Evolutionary conservation across 2,888 invertebrate species (phyloP), one percentile per base, ranked within the genome.

Genomic region (Diloba caeruleocephala): DNA sequence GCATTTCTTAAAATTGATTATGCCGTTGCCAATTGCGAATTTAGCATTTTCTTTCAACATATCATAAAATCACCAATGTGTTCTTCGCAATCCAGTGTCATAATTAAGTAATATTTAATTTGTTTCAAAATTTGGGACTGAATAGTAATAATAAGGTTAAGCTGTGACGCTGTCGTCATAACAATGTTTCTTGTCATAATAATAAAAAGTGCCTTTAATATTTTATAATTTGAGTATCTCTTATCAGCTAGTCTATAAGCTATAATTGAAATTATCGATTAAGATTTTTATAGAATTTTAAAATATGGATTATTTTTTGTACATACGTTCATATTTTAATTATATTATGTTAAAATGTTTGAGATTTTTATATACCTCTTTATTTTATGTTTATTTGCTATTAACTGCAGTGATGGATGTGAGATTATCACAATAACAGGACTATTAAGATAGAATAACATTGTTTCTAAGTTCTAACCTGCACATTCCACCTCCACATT

Each of bases 291-390:
- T 44, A 13, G 13, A 34, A 31, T 50, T 39, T 38, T 37, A 25
- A 33, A 33, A 26, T 10, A 43, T 33, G 15, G 37, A 39, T 34
- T 43, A 48, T 39, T 42, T 44, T 43, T 23, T 52, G 48, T 42
- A 12, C n/a, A 39, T 54, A 38, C 56, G 42, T 38, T 70, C 9
- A 53, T 49, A 60, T 50, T 39, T 37, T 31, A 43, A 60, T 44
- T 53, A 52, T 66, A 39, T 31, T 37, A 28, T 54, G 51, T 59
- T 58, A 26, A 38, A 49, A 52, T 13, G 31, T 41, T 60, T 52
- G 72, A 73, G 72, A 72, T 72, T 74, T 67, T 53, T 60, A 56
- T 50, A 43, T 52, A 64, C 61, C 54, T 72, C 59, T 48, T 13
- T 37, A 55, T 44, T 55, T 51, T 44, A 54, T 33, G 5, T 28